Evolutionary conservation across 2,888 invertebrate species (phyloP), one percentile per base, ranked within the genome.

Genomic region (Lutraria lutraria): DNA sequence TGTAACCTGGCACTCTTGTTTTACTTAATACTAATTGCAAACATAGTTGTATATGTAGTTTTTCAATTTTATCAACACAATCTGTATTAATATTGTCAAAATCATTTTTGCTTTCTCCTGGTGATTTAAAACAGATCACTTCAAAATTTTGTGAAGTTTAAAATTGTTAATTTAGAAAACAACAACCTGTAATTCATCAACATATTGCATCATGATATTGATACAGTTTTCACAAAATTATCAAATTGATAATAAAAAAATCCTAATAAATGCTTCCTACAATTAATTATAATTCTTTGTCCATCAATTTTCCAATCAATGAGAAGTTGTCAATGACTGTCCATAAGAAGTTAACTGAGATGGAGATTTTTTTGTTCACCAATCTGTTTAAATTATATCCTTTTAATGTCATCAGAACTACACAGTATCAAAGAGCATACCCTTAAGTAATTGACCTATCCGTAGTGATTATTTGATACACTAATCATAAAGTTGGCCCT

Each of bases 381-480:
- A 80, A 21, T 54, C 80, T 56, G 85, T 85, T 60, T 79, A 29
- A 34, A 79, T 31, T n/a, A 31, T 80, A 56, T n/a, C 63, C 52
- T 43, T 85, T 54, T 60, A 80, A 85, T 85, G 85, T 85, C 60
- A 80, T 56, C 79, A 72, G 29, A 19, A 19, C 34, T 34, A 31
- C 31, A 76, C 34, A 16, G 76, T 34, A 76, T 76, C 76, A 76
- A 76, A 54, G 76, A 85, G 52, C 85, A 53, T 53, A 80, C 81
- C 53, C 81, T 86, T 86, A 87, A 83, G 87, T 83, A 87, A 85
- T 88, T 91, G 89, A 91, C 89, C 85, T 91, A 89, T 91, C 88
- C 60, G 56, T 81, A 52, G 79, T 82, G 85, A 87, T 54, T 81
- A 79, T 53, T 34, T n/a, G 63, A 82, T 81, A 85, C 68, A 72